phyloP scores from a whole-genome alignment of 2,797 vertebrate genomes.

The Simalia tracyae region DNA sequence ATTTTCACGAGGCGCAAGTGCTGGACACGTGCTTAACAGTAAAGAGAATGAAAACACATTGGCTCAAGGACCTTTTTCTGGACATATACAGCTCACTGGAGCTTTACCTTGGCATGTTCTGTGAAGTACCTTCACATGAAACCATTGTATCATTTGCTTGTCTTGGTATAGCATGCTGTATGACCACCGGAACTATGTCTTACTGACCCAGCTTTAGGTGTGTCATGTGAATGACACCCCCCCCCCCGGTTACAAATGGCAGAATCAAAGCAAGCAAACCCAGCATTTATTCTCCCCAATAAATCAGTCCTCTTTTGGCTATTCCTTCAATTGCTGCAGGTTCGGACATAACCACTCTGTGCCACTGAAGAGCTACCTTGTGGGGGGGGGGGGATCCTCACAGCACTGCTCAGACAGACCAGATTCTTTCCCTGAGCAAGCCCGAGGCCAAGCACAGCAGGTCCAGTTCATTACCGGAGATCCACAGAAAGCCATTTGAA shows the following conservation, averaged over 20 bases:
- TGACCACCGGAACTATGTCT: neutral
- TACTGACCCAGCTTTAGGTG: neutral
- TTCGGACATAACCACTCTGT: neutral
- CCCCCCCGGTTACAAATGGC: no score
- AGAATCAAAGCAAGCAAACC: no score
- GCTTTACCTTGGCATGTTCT: neutral
- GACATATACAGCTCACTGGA: neutral
- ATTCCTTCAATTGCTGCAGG: no score
- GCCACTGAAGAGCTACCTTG: neutral
- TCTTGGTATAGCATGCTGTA: neutral
- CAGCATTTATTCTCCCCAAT: no score
- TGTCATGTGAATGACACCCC: neutral
- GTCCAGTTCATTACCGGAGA: neutral
- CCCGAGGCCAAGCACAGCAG: neutral
- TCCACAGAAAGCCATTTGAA: neutral
- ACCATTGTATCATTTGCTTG: neutral
- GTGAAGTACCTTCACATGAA: neutral
- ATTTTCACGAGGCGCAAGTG: neutral
- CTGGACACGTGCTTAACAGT: neutral
- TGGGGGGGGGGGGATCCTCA: no score
- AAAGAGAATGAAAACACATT: neutral
- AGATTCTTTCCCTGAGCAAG: neutral
- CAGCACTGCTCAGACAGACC: neutral
- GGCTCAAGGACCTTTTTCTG: neutral
- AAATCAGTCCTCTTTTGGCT: no score